Evolutionary conservation across 2,113 vertebrate species (phyloP).

Genomic region (Verasper variegatus): DNA sequence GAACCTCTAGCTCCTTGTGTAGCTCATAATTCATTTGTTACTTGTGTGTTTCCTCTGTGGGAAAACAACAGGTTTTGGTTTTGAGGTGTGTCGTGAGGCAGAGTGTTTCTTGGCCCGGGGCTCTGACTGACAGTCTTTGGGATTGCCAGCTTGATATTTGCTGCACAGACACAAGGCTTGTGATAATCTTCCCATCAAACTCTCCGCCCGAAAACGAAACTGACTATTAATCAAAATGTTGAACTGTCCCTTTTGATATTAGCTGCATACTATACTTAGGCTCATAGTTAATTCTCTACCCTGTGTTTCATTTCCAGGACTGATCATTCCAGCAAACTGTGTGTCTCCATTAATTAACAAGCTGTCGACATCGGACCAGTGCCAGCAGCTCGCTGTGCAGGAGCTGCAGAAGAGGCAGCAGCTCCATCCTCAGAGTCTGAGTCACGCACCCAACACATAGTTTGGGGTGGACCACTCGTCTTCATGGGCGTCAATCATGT

Average conservation of each 20-base stretch:
- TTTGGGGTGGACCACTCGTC: neutral
- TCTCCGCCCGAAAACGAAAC: neutral
- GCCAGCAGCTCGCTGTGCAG: slow-evolving; percentile 95
- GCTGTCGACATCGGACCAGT: slow-evolving; percentile 96
- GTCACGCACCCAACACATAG: slow-evolving; percentile 86
- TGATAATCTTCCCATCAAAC: neutral
- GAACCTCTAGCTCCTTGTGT: too few relatives aligned
- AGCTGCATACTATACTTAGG: neutral
- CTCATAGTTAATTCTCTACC: neutral
- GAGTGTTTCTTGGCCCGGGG: neutral
- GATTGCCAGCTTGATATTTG: neutral
- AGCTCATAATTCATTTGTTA: too few relatives aligned
- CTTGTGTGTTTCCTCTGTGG: neutral
- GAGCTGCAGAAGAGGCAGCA: slow-evolving; percentile 98
- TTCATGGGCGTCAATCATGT: neutral
- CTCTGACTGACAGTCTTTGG: neutral
- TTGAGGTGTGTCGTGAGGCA: neutral
- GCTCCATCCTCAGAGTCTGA: slow-evolving; percentile 97
- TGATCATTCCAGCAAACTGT: slow-evolving; percentile 98
- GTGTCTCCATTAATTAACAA: slow-evolving; percentile 93
- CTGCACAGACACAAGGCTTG: too few relatives aligned
- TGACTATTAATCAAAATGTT: neutral
- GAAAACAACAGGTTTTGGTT: neutral
- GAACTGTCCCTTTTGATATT: neutral
- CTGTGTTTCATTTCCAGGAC: slow-evolving; percentile 79